phyloP scores from a whole-genome alignment of 2,797 vertebrate species.

The Clamator glandarius region DNA sequence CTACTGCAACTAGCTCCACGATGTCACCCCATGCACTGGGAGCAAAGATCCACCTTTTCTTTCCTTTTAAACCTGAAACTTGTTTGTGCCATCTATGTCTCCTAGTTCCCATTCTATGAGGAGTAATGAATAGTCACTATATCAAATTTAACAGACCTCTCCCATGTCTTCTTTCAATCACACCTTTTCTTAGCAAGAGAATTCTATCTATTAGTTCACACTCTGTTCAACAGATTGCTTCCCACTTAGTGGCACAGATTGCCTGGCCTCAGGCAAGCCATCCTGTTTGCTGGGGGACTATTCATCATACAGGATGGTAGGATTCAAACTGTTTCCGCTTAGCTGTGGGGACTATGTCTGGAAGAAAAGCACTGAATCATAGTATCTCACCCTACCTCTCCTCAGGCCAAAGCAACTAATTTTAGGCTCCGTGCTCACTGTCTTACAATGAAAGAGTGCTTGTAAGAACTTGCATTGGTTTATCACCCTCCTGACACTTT shows the following conservation, averaged over 20 bases:
- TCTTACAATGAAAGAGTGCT: background rate
- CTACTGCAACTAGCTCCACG: background rate
- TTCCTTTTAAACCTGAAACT: background rate
- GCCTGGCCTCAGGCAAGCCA: constrained; percentile 47
- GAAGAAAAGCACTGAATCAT: constrained; percentile 32
- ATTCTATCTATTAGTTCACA: constrained; percentile 13
- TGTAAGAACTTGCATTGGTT: constrained; percentile 8
- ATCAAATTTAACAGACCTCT: constrained; percentile 3
- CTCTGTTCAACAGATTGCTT: constrained; percentile 31
- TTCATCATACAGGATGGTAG: constrained; percentile 24
- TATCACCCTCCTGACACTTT: background rate
- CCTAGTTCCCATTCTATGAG: background rate
- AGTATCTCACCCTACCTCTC: background rate
- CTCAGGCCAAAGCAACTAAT: constrained; percentile 13
- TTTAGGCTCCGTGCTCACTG: background rate
- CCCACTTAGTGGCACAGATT: constrained; percentile 16
- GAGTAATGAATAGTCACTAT: background rate
- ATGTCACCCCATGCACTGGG: accelerated
- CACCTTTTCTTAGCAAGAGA: background rate
- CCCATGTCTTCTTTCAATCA: background rate
- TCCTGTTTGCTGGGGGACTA: constrained; percentile 33
- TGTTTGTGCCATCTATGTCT: background rate
- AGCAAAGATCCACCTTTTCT: background rate
- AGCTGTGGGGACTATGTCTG: background rate
- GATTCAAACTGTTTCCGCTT: constrained; percentile 19